Conservation (phyloP, 2,113 vertebrate genomes). For the Heterocephalus glaber region DNA sequence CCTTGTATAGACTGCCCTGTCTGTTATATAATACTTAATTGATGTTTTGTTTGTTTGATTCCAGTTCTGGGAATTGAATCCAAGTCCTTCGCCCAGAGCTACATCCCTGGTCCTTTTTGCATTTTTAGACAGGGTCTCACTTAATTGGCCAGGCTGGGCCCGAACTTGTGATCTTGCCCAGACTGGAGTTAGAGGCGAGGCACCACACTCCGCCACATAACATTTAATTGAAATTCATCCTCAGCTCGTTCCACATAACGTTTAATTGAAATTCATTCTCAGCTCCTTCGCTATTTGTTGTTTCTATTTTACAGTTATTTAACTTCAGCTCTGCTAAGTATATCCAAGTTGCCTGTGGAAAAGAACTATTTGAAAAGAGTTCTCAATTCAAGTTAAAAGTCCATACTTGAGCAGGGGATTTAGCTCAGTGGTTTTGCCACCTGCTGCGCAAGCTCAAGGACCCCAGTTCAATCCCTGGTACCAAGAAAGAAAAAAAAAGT, state of each 20-base stretch:
- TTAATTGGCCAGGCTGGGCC: neutral
- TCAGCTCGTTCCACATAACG: neutral
- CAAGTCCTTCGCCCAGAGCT: neutral
- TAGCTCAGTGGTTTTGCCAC: too few species aligned
- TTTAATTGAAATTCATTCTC: constrained; percentile 16
- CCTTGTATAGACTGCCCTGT: neutral
- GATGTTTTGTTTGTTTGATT: neutral
- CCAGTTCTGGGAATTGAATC: neutral
- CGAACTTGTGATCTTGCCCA: neutral
- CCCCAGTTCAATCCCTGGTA: too few species aligned
- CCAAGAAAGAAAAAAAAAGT: too few species aligned
- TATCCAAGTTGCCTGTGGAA: neutral
- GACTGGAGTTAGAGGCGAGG: neutral
- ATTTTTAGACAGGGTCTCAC: neutral
- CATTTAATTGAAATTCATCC: constrained; percentile 12
- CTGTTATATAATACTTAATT: neutral
- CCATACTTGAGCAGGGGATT: too few species aligned
- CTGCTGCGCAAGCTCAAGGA: too few species aligned
- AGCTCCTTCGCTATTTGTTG: neutral
- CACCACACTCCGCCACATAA: neutral
- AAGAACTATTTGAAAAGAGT: neutral
- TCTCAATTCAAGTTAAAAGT: neutral
- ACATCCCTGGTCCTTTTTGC: neutral
- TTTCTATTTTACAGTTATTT: neutral
- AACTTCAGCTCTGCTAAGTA: neutral